Percentiles rank a stretch among this genome's conserved stretches.
Evolutionary conservation across 2,797 vertebrate genomes (phyloP).

Genomic region (Ciconia nigra): DNA sequence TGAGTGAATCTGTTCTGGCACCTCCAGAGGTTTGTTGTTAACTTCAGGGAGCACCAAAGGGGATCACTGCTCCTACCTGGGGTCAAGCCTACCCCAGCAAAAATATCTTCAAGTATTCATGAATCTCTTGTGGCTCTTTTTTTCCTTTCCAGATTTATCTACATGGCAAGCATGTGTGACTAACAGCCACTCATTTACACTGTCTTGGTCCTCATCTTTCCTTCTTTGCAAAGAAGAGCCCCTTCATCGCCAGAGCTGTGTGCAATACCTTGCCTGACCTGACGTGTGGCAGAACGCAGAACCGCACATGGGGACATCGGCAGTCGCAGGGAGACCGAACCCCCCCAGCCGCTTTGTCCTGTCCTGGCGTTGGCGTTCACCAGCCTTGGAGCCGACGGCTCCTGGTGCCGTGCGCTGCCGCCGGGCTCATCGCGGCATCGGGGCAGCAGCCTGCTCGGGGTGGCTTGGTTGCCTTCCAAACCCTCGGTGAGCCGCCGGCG

Average conservation of each 20-base stretch:
- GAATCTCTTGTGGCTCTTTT: not conserved
- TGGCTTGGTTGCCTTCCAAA: not conserved
- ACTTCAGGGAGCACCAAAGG: not conserved
- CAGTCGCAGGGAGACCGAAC: rapidly evolving
- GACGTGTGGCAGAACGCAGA: rapidly evolving
- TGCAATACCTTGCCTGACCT: not conserved
- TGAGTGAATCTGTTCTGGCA: not conserved
- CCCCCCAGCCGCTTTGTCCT: not conserved
- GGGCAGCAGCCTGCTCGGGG: not conserved
- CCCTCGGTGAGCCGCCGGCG: rapidly evolving
- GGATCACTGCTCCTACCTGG: not conserved
- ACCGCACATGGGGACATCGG: rapidly evolving
- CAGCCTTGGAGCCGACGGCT: rapidly evolving
- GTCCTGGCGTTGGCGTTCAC: rapidly evolving
- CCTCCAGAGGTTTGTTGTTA: not conserved
- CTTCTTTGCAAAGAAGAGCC: not conserved
- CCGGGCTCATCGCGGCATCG: rapidly evolving
- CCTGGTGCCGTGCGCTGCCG: rapidly evolving
- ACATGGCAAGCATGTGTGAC: not conserved
- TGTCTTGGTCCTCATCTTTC: not conserved
- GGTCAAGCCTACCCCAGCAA: not conserved
- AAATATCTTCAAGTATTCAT: not conserved
- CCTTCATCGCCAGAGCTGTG: not conserved
- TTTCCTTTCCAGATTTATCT: not conserved
- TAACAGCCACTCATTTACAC: not conserved